phyloP scores from a whole-genome alignment of 2,888 invertebrate genomes.

The Phengaris alcon region DNA sequence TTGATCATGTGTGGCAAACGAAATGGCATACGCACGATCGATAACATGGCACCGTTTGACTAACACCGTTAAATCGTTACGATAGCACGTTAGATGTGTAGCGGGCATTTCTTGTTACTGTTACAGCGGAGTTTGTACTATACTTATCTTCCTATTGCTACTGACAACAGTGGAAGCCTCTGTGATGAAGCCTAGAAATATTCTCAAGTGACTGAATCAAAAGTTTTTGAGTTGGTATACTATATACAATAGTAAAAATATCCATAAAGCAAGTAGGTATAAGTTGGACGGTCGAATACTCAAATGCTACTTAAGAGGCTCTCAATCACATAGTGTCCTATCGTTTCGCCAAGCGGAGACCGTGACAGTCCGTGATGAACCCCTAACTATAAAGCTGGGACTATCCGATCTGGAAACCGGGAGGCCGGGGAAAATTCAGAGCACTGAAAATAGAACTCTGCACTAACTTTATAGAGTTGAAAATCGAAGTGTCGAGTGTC shows the following conservation, averaged over 20 bases:
- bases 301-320: background rate
- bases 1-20: too few species aligned
- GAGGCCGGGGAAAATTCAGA: too few species aligned
- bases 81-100: too few species aligned
- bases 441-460: too few species aligned
- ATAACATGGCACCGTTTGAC: too few species aligned
- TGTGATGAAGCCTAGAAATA: constrained; percentile 40
- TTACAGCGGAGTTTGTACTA: constrained; percentile 62
- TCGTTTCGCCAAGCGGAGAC: too few species aligned
- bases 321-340: background rate
- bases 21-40: too few species aligned
- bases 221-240: background rate
- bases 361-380: background rate
- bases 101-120: constrained; percentile 45
- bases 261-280: background rate
- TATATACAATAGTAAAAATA: background rate
- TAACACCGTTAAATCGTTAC: too few species aligned
- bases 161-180: constrained; percentile 57
- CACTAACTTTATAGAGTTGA: too few species aligned
- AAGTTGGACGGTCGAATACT: background rate
- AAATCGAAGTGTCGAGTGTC: too few species aligned
- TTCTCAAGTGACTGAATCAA: too few species aligned
- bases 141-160: constrained; percentile 51
- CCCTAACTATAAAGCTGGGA: background rate
- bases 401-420: too few species aligned